Evolutionary conservation across 2,797 vertebrate genomes (phyloP), one percentile per base, ranked within the genome.

Genomic region (Syngnathus rostellatus): DNA sequence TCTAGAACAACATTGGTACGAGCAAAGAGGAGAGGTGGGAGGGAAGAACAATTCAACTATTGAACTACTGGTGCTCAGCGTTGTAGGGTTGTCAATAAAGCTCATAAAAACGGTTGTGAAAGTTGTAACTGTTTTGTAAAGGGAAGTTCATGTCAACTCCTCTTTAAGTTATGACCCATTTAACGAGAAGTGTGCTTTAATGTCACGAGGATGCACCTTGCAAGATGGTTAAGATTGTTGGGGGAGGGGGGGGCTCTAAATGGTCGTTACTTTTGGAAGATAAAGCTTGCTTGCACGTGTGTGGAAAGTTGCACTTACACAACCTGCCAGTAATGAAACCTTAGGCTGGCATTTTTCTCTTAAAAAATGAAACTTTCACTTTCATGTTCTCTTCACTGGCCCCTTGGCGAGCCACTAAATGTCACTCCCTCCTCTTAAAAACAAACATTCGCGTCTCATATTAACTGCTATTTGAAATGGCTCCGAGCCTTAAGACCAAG

Each of bases 161-260:
- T 87, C 86, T 87, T 86, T 83, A 88, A 87, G 82, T 89, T 88
- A 88, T 83, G 80, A 77, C 81, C 81, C 82, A 66, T 85, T 85
- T 85, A 80, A 83, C 78, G 77, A 86, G 86, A 86, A 86, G 84
- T 84, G 83, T 74, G 79, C 68, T 79, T 79, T 78, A 72, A 82
- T 25, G 77, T 63, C 75, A 79, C 67, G 65, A 85, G 86, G 84
- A 88, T 87, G 84, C 86, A 88, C 85, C 86, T 88, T 88, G 84
- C 78, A 75, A 72, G 73, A 69, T 79, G 74, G 72, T 76, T 66
- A 78, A 31, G 81, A 85, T 77, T 83, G 82, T 86, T 79, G 81
- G 84, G 48, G 45, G 53, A 41, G 72, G 48, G 45, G 53, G 45
- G 72, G 65, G 80, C 69, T 77, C 81, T 84, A 81, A 87, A 81